Conservation (phyloP, 1,140 invertebrate genomes). For the Dendroctonus ponderosae region DNA sequence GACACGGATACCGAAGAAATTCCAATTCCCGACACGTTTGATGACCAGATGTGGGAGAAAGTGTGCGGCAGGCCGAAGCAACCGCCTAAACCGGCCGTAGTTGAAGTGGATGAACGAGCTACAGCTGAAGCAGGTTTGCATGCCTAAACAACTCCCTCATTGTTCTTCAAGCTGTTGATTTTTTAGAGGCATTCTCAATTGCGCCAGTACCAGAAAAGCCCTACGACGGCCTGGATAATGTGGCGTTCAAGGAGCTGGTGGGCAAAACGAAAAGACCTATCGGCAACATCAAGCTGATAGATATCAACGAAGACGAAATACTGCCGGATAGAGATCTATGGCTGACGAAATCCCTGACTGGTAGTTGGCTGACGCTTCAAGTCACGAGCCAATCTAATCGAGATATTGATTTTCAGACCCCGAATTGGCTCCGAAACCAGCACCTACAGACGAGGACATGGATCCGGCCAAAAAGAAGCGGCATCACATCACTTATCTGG, state of each 20-base stretch:
- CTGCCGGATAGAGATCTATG: constrained; percentile 75
- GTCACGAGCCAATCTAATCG: background rate
- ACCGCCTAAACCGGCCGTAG: constrained; percentile 2
- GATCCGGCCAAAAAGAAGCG: constrained; percentile 71
- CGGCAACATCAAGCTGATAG: constrained; percentile 55
- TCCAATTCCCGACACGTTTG: constrained; percentile 45
- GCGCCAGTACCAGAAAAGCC: constrained; percentile 47
- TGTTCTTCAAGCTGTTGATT: background rate
- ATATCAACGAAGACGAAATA: constrained; percentile 81
- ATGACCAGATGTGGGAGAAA: constrained; percentile 48
- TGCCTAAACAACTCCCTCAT: background rate
- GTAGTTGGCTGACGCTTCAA: constrained; percentile 1
- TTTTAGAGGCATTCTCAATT: constrained; percentile 19
- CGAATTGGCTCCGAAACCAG: constrained; percentile 55
- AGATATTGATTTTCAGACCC: constrained; percentile 52
- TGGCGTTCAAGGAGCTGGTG: constrained; percentile 46
- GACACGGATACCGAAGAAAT: constrained; percentile 45
- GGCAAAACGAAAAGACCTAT: constrained; percentile 38
- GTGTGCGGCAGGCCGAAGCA: constrained; percentile 42
- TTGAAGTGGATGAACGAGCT: constrained; percentile 13
- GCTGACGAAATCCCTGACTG: constrained; percentile 75
- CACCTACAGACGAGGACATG: constrained; percentile 61
- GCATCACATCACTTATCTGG: constrained; percentile 95
- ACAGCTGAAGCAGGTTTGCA: constrained; percentile 6
- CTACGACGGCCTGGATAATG: constrained; percentile 48